Evolutionary conservation across 2,797 vertebrate species (phyloP).

Genomic region (Acipenser ruthenus): DNA sequence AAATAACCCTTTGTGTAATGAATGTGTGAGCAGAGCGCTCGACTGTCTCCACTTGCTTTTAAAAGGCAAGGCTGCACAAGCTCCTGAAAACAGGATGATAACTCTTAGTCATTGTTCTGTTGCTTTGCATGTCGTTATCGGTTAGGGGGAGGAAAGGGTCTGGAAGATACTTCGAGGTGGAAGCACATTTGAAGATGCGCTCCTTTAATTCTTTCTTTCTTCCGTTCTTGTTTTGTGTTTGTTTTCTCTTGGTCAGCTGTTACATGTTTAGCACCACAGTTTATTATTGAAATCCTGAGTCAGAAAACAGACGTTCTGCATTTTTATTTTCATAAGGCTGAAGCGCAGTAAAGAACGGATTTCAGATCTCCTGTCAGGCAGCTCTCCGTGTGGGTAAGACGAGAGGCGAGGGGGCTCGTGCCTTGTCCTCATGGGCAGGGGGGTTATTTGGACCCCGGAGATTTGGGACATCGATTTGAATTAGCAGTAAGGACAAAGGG

Average conservation of each 20-base stretch:
- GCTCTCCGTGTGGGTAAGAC: slow-evolving; percentile 11
- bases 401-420: slow-evolving; percentile 5
- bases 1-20: not conserved
- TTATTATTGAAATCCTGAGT: slow-evolving; percentile 5
- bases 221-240: not conserved
- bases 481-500: slow-evolving; percentile 58
- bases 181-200: slow-evolving; percentile 12
- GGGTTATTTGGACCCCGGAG: slow-evolving; percentile 28
- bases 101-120: slow-evolving; percentile 15
- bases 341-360: not conserved
- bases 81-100: slow-evolving; percentile 13
- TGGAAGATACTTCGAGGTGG: slow-evolving; percentile 13
- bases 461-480: slow-evolving; percentile 47
- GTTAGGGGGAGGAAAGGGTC: not conserved
- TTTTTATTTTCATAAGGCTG: slow-evolving; percentile 14
- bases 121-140: slow-evolving; percentile 9
- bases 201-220: not conserved
- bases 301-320: slow-evolving; percentile 4
- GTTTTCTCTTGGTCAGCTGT: slow-evolving; percentile 6
- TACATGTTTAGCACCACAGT: slow-evolving; percentile 19
- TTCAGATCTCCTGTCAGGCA: slow-evolving; percentile 14
- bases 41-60: not conserved
- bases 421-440: not conserved
- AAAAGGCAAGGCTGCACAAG: not conserved
- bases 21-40: not conserved